Percentiles rank a stretch among this genome's conserved stretches.
Evolutionary conservation across 2,797 vertebrate species (phyloP).

Genomic region (Karalla daura): DNA sequence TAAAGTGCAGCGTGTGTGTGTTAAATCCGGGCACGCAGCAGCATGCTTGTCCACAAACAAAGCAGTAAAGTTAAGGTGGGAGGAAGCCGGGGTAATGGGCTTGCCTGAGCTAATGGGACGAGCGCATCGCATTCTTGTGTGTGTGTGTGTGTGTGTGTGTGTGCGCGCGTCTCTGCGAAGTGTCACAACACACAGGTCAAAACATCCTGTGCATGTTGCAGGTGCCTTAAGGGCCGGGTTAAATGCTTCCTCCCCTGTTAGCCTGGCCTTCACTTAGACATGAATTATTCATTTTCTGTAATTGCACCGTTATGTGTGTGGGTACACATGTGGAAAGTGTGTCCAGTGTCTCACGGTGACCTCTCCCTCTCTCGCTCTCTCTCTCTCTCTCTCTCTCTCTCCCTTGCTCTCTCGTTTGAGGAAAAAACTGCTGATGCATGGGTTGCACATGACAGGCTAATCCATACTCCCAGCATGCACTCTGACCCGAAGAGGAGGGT

Average conservation of each 20-base stretch:
- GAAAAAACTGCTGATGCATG: conserved; percentile 62
- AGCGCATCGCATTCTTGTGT: too few species aligned
- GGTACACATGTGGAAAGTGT: conserved; percentile 16
- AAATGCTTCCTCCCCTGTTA: conserved; percentile 8
- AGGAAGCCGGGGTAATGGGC: conserved; percentile 33
- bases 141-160: not conserved
- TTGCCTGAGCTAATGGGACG: conserved; percentile 39
- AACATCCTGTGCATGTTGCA: not conserved
- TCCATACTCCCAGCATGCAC: conserved; percentile 64
- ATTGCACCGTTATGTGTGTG: not conserved
- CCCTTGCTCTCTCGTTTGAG: conserved; percentile 34
- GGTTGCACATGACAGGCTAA: conserved; percentile 49
- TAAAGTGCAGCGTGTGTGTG: conserved; percentile 33
- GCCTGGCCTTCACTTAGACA: conserved; percentile 9
- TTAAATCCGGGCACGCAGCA: conserved; percentile 11
- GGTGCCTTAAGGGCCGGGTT: conserved; percentile 1
- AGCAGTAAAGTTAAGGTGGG: conserved; percentile 43
- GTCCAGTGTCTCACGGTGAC: conserved; percentile 25
- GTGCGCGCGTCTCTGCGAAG: conserved; percentile 6
- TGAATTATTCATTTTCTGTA: conserved; percentile 50
- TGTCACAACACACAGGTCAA: conserved; percentile 9
- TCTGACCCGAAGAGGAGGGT: conserved; percentile 43
- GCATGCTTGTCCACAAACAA: conserved; percentile 31
- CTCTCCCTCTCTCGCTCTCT: conserved; percentile 30
- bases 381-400: conserved; percentile 17